Evolutionary conservation across 1,140 invertebrate genomes (phyloP), one percentile per base, ranked within the genome.

Genomic region (Neodiprion pinetum): DNA sequence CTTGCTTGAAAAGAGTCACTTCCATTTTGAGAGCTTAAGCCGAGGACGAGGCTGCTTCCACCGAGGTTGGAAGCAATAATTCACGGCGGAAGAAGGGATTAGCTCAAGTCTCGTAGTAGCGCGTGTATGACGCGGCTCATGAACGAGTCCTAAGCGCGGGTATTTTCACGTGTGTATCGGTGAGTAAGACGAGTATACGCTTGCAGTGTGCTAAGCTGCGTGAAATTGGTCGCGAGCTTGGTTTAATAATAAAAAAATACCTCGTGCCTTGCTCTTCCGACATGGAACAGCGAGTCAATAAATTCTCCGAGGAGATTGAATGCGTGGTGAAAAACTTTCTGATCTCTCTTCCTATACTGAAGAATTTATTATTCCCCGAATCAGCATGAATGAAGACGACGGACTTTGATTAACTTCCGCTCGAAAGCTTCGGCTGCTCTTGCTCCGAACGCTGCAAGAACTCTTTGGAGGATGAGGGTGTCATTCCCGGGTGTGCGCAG

Each of bases 1-100:
- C 11, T 5, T 5, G 28, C 28, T 40, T 40, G 28, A 40, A 40
- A 40, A 17, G 11, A 61, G 53, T 61, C 53, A 61, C 11, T 61
- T 61, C 53, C 11, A 61, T 61, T 61, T 61, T 61, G 53, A 61
- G 53, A 61, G 53, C 53, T 61, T 61, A 61, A 61, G n/a, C 53
- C 53, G n/a, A 61, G n/a, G n/a, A 12, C 53, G n/a, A 61, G 11
- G 53, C 53, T 61, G n/a, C 11, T 61, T 61, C 53, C 53, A 61
- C 11, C 11, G 53, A 61, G 4, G 11, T 61, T 61, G 11, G 53
- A 61, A 61, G 53, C 53, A 61, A 61, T 61, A 61, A 61, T 61
- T 61, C 53, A 61, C 11, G 53, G 53, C n/a, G n/a, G 53, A 61
- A 61, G 53, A 61, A 61, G 53, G 53, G 53, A 61, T 61, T 61